Evolutionary conservation across 2,888 invertebrate species (phyloP), one percentile per base, ranked within the genome.

Genomic region (Ormia ochracea): DNA sequence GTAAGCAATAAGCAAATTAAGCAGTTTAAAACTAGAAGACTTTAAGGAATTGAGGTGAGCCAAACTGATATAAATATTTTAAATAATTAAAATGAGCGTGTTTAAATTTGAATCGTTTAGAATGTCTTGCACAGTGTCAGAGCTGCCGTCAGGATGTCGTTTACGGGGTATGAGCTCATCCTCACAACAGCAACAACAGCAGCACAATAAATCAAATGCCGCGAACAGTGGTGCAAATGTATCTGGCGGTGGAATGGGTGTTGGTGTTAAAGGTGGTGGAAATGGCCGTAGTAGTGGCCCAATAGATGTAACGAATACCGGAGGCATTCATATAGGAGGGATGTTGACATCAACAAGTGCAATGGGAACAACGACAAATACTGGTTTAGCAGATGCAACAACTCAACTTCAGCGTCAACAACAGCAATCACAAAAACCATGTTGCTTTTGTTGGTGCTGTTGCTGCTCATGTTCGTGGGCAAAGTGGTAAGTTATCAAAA

Each of bases 371-470:
- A 81, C 81, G 66, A 74, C 82, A 65, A 78, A 66, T 38, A 80
- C 68, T 56, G 80, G 50, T 31, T 58, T 75, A 33, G 59, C 80
- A 26, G 83, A 84, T 69, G 82, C 83, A 66, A 81, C 86, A 66
- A 85, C 69, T 23, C 63, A 61, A 65, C 75, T 69, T 45, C 83
- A 79, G 36, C 81, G 86, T 84, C 90, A 87, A 82, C 88, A 86
- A 85, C 87, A 89, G 87, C 86, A 91, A 86, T 90, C 91, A 65
- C 90, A 90, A 83, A 92, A 92, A 87, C 92, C 92, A 58, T 93
- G 93, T 87, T 93, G 93, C 87, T 92, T 93, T 84, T 93, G 93
- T 85, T 93, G 92, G 92, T 93, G 93, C 87, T 93, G 93, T 86
- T 93, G 93, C 89, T 93, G 93, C 90, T 93, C 93, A 88, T 93